A percentile compares a stretch with the other conserved stretches of the same genome.
phyloP scores from a whole-genome alignment of 2,888 invertebrate species.

The Auanema sp. region DNA sequence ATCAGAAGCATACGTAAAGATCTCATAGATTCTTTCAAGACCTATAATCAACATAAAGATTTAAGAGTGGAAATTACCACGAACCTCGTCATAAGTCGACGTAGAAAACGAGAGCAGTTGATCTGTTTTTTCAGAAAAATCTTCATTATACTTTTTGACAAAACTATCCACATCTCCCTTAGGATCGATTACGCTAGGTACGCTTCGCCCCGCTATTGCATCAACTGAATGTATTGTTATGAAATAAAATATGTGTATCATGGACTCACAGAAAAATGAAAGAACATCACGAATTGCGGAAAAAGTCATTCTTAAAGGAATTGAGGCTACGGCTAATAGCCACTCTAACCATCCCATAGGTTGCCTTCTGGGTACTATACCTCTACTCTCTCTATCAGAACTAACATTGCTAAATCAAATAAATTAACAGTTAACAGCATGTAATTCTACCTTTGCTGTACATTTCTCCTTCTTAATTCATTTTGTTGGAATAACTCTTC shows the following conservation, averaged over 20 bases:
- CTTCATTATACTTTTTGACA: conserved; percentile 9
- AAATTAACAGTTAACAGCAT: too few relatives aligned
- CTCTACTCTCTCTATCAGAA: too few relatives aligned
- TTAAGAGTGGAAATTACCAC: conserved; percentile 3
- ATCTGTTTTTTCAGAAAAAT: not conserved
- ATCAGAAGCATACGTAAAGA: not conserved
- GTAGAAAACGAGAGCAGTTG: conserved; percentile 11
- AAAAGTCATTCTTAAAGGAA: conserved; percentile 25
- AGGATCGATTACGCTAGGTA: conserved; percentile 18
- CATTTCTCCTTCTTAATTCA: conserved; percentile 20
- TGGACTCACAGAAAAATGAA: conserved; percentile 13
- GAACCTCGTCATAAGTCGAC: conserved; percentile 18
- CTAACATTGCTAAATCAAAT: too few relatives aligned
- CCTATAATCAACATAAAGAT: not conserved
- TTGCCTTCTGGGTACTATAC: not conserved
- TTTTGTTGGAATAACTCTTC: conserved; percentile 21
- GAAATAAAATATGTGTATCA: not conserved
- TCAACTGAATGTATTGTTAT: conserved; percentile 2
- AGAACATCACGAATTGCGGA: conserved; percentile 21
- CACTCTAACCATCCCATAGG: conserved; percentile 23
- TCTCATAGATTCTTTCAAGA: not conserved
- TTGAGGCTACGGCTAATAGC: conserved; percentile 22
- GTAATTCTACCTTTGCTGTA: not conserved
- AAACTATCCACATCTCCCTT: conserved; percentile 20
- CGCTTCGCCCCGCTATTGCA: not conserved